Evolutionary conservation across 2,797 vertebrate species (phyloP), one percentile per base, ranked within the genome.

Genomic region (Acrocephalus scirpaceus): DNA sequence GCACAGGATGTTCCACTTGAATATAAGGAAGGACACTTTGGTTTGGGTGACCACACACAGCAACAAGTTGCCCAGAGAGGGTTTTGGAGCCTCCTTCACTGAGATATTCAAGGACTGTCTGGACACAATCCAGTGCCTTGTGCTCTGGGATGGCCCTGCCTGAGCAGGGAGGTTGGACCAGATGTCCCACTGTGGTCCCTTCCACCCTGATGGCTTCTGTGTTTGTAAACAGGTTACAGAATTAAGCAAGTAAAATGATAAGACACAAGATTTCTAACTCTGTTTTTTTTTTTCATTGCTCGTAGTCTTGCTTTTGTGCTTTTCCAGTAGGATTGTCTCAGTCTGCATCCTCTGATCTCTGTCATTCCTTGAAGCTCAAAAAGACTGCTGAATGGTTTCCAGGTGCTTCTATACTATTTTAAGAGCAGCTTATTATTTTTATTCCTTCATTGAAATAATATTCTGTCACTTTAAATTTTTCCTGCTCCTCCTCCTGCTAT

Each of bases 401-500:
- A 77, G 38, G 19, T 29, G 8, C 15, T 77, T 81, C 73, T 56
- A 21, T n/a, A 22, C 69, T 93, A 76, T 91, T 82, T 96, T 69
- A 87, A 86, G 36, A 85, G 12, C 34, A 87, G n/a, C 61, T 80
- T 83, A 19, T 57, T 97, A 36, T 88, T 42, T 30, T 82, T 91
- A 48, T 74, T 88, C 10, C 51, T 74, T 90, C 25, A 56, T n/a
- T 78, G 66, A 92, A 90, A 72, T 56, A 50, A 72, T 50, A 27
- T n/a, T 91, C 65, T 78, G 38, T n/a, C 58, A 17, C 58, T 84
- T 84, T n/a, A 78, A 3, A 36, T 57, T 85, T 78, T 89, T 60
- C 10, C 26, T 78, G 19, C 34, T 77, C 8, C 19, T 77, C 26
- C 53, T 78, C 17, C 32, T 92, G 21, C 69, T 38, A 11, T 38